These are phyloP conservation scores for Tinea semifulvella DNA, from an alignment of 2,888 invertebrate genomes.

Conservation along the genomic window DNA sequence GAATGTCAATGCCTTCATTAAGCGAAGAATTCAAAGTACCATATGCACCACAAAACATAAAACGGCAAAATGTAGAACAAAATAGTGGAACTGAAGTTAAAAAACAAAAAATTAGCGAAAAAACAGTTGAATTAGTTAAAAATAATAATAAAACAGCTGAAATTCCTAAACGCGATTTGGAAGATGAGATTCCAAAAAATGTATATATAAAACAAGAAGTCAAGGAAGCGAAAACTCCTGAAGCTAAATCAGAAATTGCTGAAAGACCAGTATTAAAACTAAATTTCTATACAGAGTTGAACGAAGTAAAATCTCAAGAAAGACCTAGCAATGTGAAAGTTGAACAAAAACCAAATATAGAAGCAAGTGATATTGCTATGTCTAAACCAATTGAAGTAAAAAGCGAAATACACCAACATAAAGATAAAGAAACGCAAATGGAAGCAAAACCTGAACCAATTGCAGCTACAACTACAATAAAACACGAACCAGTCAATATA, in stretches of 20 bases:
- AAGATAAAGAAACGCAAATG: constrained; percentile 22
- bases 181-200: not conserved
- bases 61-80: not conserved
- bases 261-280: constrained; percentile 1
- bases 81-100: constrained; percentile 22
- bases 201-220: not conserved
- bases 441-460: not conserved
- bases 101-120: constrained; percentile 18
- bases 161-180: not conserved
- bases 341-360: too few species aligned
- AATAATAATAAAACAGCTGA: constrained; percentile 23
- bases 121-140: constrained; percentile 23
- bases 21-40: constrained; percentile 30
- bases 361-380: too few species aligned
- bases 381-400: too few species aligned
- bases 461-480: not conserved
- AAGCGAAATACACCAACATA: too few species aligned
- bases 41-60: constrained; percentile 9
- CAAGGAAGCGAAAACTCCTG: not conserved
- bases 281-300: constrained; percentile 8
- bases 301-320: too few species aligned
- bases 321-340: too few species aligned
- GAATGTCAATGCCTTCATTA: constrained; percentile 18
- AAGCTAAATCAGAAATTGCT: not conserved
- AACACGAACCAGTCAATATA: not conserved